phyloP scores from a whole-genome alignment of 1,140 invertebrate species.

The Choristoneura fumiferana region DNA sequence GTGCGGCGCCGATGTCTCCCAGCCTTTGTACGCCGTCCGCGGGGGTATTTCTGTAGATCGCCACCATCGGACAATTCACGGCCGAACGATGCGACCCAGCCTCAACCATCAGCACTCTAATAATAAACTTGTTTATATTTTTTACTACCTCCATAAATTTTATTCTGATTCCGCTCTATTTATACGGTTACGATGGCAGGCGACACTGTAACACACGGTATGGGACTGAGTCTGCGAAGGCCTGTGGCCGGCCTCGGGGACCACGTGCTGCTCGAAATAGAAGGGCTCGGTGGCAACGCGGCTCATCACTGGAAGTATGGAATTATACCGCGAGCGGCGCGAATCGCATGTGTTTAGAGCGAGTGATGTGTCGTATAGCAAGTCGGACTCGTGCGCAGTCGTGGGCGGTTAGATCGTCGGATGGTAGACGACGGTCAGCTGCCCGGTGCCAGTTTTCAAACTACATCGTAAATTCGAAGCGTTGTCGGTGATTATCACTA shows the following conservation, averaged over 20 bases:
- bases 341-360: constrained; percentile 38
- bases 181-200: constrained; percentile 23
- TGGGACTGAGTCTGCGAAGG: constrained; percentile 19
- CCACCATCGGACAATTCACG: constrained; percentile 74
- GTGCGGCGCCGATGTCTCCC: constrained; percentile 51
- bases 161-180: constrained; percentile 45
- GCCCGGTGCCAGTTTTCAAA: constrained; percentile 2
- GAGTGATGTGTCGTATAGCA: constrained; percentile 19
- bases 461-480: neutral
- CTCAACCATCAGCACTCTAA: constrained; percentile 68
- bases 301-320: constrained; percentile 38
- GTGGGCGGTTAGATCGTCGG: neutral
- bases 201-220: constrained; percentile 25
- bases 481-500: constrained; percentile 16
- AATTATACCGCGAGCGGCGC: constrained; percentile 39
- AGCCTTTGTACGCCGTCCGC: constrained; percentile 58
- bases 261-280: constrained; percentile 65
- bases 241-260: constrained; percentile 50
- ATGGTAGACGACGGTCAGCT: constrained; percentile 16
- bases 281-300: constrained; percentile 42
- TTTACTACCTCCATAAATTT: constrained; percentile 67
- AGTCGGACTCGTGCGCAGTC: neutral
- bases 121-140: constrained; percentile 78
- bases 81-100: constrained; percentile 74
- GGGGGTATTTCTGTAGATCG: constrained; percentile 76